Base-by-base conservation (phyloP, 1,140 invertebrate genomes). In the Pteromalus puparum region DNA sequence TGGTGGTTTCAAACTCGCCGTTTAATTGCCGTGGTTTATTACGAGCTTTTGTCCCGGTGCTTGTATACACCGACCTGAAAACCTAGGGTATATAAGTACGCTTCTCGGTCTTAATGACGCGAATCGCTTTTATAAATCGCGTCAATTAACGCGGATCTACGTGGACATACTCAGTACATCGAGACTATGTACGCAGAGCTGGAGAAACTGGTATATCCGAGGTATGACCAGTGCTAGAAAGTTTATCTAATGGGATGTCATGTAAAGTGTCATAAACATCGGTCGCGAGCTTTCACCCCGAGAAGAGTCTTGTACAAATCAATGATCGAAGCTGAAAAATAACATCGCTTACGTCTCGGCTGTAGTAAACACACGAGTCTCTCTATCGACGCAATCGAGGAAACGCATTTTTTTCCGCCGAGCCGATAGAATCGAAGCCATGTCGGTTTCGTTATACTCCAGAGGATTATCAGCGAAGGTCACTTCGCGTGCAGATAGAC, bases 11-110 rank as follows among this genome's bases (percentile, higher is more conserved):
- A 21, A 73, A 9, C 72, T 73, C 10, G 24, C 10, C 26, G 67
- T 70, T 70, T 70, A 70, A 70, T 70, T 70, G 67, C 5, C 67
- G 28, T 2, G 67, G 67, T 70, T 70, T 70, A 70, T 70, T 70
- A 30, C 26, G 26, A 30, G 67, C 24, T 70, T 30, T 70, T 70
- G 26, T 70, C 24, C 12, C 7, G 24, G n/a, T 6, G 48, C 5
- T 53, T 18, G 15, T 53, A 15, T 18, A 15, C 6, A 34, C 21
- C 53, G 21, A 61, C 53, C 53, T 61, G 53, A 61, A 61, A 61
- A 61, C 53, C 21, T 61, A 61, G 53, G 21, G 53, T 61, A 61
- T 61, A 61, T 61, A 61, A 18, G 48, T 53, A 53, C 48, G 12
- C 3, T 1, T 53, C 48, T 53, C 18, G 18, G 48, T 21, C 15